phyloP scores from a whole-genome alignment of 1,140 invertebrate genomes.

The Gonatopus flavifemur region DNA sequence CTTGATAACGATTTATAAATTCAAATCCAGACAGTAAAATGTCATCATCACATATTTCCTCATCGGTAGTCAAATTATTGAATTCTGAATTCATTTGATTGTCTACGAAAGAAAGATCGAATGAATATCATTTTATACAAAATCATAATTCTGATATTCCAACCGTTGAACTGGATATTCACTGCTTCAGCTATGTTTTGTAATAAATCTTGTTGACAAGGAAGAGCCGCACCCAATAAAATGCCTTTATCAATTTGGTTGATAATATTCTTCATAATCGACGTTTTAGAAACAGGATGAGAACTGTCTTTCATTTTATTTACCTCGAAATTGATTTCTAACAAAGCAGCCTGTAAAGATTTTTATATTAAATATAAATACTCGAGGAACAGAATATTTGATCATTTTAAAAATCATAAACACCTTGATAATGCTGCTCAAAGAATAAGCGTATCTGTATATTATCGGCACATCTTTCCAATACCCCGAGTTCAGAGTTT shows the following conservation, averaged over 20 bases:
- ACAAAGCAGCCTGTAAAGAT: conserved; percentile 31
- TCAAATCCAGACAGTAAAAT: conserved; percentile 34
- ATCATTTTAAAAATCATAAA: conserved; percentile 27
- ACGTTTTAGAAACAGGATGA: conserved; percentile 10
- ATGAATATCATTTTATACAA: not conserved
- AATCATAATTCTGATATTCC: conserved; percentile 3
- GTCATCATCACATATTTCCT: conserved; percentile 23
- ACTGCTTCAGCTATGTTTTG: conserved; percentile 60
- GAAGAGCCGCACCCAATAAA: conserved; percentile 74
- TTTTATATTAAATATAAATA: not conserved
- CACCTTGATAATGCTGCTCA: conserved; percentile 66
- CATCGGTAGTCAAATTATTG: too few species aligned
- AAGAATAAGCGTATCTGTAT: conserved; percentile 65
- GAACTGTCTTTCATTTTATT: conserved; percentile 10
- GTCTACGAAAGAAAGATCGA: conserved; percentile 6
- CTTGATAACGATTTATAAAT: conserved; percentile 26
- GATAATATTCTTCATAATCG: conserved; percentile 60
- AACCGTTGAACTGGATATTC: conserved; percentile 26
- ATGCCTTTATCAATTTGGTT: conserved; percentile 80
- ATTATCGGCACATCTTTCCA: conserved; percentile 75
- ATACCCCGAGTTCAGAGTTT: conserved; percentile 80
- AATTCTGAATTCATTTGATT: too few species aligned
- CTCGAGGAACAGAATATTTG: conserved; percentile 4
- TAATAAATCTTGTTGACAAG: conserved; percentile 55
- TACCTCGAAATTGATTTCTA: conserved; percentile 37